Conservation (phyloP, 2,888 invertebrate species). For the Drosophila trichaetosa region DNA sequence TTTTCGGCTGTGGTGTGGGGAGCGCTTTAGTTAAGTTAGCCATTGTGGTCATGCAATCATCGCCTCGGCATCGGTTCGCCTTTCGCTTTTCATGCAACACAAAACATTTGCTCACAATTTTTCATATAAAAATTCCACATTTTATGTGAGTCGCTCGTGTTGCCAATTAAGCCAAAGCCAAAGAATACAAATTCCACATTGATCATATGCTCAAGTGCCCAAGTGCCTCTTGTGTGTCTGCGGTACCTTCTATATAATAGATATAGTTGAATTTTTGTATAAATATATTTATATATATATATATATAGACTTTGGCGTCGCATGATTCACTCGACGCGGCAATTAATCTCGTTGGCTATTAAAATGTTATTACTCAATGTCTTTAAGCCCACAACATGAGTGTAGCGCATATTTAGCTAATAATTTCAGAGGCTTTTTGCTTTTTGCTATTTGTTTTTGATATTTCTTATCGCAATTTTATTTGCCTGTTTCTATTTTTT, state of each 20-base stretch:
- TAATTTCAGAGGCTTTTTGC: slow-evolving; percentile 32
- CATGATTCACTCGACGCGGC: slow-evolving; percentile 70
- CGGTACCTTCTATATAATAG: slow-evolving; percentile 24
- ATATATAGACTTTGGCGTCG: slow-evolving; percentile 23
- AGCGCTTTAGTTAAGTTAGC: slow-evolving; percentile 16
- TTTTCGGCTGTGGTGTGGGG: background rate
- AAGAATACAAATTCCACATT: slow-evolving; percentile 48
- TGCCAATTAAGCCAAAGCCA: slow-evolving; percentile 65
- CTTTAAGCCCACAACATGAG: slow-evolving; percentile 14
- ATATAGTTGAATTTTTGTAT: slow-evolving; percentile 7
- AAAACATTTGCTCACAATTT: slow-evolving; percentile 41
- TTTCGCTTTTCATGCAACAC: slow-evolving; percentile 55
- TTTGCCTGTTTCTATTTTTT: background rate
- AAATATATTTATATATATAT: slow-evolving; percentile 6
- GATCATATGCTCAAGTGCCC: slow-evolving; percentile 57
- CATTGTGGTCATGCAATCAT: slow-evolving; percentile 62
- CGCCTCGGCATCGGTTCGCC: slow-evolving; percentile 34
- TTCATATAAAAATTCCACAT: slow-evolving; percentile 63
- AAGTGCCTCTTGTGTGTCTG: slow-evolving; percentile 4
- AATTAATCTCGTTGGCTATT: slow-evolving; percentile 73
- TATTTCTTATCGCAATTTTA: slow-evolving; percentile 34
- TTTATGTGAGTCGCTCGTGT: slow-evolving; percentile 72
- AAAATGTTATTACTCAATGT: slow-evolving; percentile 76
- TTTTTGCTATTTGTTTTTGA: slow-evolving; percentile 19
- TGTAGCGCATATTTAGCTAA: slow-evolving; percentile 29